These are phyloP conservation scores for Sepioteuthis lessoniana DNA, from an alignment of 2,888 invertebrate species.

Conservation along the genomic window DNA sequence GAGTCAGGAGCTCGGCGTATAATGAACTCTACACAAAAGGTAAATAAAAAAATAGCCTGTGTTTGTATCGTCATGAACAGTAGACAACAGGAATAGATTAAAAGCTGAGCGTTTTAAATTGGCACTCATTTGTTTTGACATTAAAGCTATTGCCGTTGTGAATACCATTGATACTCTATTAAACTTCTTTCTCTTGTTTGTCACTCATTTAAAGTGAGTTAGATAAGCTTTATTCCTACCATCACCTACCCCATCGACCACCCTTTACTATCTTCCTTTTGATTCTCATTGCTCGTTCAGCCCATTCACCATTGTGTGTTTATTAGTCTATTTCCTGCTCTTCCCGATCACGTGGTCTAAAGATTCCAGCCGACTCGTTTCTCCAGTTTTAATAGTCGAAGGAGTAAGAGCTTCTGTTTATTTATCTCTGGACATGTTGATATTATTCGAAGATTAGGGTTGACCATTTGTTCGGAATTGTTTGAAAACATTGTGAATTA, in stretches of 20 bases:
- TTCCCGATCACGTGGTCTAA: background rate
- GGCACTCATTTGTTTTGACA: background rate
- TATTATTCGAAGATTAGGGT: background rate
- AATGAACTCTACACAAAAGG: background rate
- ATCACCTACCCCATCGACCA: too few species aligned
- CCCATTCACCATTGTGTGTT: background rate
- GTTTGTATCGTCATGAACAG: background rate
- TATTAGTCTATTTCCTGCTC: background rate
- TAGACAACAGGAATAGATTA: background rate
- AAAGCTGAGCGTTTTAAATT: background rate
- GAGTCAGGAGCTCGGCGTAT: background rate
- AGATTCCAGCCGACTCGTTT: slow-evolving; percentile 11
- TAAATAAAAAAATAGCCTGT: background rate
- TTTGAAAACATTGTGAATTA: background rate
- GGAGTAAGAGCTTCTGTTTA: background rate
- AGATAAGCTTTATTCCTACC: background rate
- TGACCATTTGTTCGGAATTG: background rate
- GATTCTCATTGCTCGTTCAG: too few species aligned
- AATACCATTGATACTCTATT: background rate
- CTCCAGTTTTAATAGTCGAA: background rate
- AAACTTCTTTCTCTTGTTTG: background rate
- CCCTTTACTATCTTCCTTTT: too few species aligned
- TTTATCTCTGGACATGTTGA: background rate
- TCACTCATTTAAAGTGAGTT: background rate
- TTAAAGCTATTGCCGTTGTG: background rate